Evolutionary conservation across 2,888 invertebrate species (phyloP).

Genomic region (Sminthurides aquaticus): DNA sequence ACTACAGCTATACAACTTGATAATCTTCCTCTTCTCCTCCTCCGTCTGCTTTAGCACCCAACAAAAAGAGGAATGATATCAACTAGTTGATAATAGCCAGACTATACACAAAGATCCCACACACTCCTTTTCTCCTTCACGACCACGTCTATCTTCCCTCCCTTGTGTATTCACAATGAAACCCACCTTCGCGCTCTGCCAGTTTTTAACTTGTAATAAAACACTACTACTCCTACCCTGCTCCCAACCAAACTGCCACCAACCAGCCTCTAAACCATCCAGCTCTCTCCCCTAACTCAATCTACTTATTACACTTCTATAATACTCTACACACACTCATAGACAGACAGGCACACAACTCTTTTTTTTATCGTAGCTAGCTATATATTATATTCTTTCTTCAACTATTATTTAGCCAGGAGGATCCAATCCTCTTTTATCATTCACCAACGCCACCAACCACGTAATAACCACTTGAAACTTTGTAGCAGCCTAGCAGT

Average conservation of each 20-base stretch:
- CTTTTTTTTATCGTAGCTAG: too few relatives aligned
- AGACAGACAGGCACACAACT: too few relatives aligned
- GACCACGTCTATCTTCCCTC: neutral
- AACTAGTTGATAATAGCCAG: neutral
- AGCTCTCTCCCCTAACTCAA: too few relatives aligned
- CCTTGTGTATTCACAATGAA: conserved; percentile 15
- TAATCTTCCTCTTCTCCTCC: too few relatives aligned
- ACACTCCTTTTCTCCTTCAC: neutral
- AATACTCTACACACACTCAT: neutral
- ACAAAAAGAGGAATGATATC: neutral
- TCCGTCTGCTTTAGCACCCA: neutral
- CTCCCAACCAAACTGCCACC: too few relatives aligned
- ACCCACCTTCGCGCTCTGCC: conserved; percentile 43
- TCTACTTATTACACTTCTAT: neutral
- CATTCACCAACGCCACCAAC: neutral
- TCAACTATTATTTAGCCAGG: neutral
- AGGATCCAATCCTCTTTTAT: neutral
- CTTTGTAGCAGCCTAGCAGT: too few relatives aligned
- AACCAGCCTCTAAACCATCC: too few relatives aligned
- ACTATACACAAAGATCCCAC: neutral
- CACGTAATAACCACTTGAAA: neutral
- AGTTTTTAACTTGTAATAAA: conserved; percentile 28
- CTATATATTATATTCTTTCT: too few relatives aligned
- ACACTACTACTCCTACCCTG: neutral
- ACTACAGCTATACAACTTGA: too few relatives aligned